Evolutionary conservation across 2,797 vertebrate species (phyloP).

Genomic region (Gephyroberyx darwinii): DNA sequence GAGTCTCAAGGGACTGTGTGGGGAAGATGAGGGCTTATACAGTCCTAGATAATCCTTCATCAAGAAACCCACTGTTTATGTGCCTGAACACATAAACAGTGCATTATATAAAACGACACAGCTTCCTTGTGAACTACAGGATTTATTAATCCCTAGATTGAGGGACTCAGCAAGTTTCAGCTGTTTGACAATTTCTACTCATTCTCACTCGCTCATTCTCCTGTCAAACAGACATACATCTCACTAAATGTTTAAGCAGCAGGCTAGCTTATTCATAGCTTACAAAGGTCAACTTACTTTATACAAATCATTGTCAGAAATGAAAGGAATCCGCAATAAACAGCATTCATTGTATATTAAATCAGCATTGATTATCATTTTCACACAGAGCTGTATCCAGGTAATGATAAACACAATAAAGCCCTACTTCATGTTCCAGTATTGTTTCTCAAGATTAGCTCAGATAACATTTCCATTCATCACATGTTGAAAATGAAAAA

Average conservation of each 20-base stretch:
- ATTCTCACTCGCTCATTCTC: conserved; percentile 65
- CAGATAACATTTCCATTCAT: conserved; percentile 66
- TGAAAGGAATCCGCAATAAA: conserved; percentile 68
- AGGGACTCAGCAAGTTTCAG: conserved; percentile 52
- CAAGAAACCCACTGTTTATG: conserved; percentile 55
- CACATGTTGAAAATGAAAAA: conserved; percentile 61
- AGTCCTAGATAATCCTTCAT: conserved; percentile 69
- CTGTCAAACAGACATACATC: conserved; percentile 67
- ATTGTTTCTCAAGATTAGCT: conserved; percentile 64
- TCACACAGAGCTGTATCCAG: conserved; percentile 64
- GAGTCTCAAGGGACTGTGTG: conserved; percentile 51
- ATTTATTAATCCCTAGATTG: conserved; percentile 72
- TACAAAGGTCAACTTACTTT: conserved; percentile 79
- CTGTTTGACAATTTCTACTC: conserved; percentile 55
- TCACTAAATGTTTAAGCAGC: conserved; percentile 77
- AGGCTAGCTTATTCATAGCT: conserved; percentile 80
- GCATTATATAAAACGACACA: conserved; percentile 65
- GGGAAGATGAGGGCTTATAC: conserved; percentile 65
- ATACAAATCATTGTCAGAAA: conserved; percentile 82
- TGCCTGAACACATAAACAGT: conserved; percentile 59
- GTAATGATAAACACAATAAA: conserved; percentile 69
- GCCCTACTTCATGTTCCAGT: conserved; percentile 76
- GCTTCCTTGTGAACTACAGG: conserved; percentile 68
- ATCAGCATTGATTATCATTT: conserved; percentile 74
- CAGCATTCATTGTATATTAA: conserved; percentile 82